Percentiles rank a stretch among this genome's conserved stretches.
Conservation (phyloP, 23 tunicate genomes). For the Halocynthia aurantium region DNA sequence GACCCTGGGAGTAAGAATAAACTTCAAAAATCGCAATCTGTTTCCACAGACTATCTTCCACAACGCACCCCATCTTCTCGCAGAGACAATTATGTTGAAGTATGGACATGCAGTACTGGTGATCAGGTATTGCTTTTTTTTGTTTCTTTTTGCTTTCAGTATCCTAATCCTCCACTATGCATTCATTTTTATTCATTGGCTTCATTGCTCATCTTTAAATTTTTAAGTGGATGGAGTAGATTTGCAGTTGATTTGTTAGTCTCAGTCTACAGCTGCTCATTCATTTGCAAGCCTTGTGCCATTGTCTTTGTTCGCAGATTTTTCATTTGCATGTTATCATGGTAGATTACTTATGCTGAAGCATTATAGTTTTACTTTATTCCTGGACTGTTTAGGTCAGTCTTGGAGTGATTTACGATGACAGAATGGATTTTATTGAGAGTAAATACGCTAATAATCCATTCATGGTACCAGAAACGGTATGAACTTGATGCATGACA, state of each 20-base stretch:
- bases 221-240: too few species aligned
- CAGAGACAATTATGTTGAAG: constrained; percentile 82
- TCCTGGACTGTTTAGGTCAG: constrained; percentile 3
- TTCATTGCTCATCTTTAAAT: too few species aligned
- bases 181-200: too few species aligned
- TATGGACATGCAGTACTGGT: constrained; percentile 83
- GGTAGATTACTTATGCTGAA: too few species aligned
- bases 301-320: too few species aligned
- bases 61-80: constrained; percentile 19
- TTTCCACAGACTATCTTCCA: not conserved
- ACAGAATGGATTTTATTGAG: constrained; percentile 2
- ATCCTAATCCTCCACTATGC: too few species aligned
- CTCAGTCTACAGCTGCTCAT: too few species aligned
- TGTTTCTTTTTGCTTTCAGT: not conserved
- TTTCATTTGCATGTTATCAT: too few species aligned
- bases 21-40: constrained; percentile 2
- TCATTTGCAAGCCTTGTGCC: too few species aligned
- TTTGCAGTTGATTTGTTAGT: too few species aligned
- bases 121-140: constrained; percentile 36
- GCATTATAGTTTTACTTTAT: not conserved
- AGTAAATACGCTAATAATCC: not conserved
- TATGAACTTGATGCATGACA: not conserved
- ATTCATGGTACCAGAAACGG: not conserved
- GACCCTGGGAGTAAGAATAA: constrained; percentile 2
- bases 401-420: constrained; percentile 8